Base-by-base conservation (phyloP, 2,888 invertebrate genomes). In the Drosophila nigricruria region DNA sequence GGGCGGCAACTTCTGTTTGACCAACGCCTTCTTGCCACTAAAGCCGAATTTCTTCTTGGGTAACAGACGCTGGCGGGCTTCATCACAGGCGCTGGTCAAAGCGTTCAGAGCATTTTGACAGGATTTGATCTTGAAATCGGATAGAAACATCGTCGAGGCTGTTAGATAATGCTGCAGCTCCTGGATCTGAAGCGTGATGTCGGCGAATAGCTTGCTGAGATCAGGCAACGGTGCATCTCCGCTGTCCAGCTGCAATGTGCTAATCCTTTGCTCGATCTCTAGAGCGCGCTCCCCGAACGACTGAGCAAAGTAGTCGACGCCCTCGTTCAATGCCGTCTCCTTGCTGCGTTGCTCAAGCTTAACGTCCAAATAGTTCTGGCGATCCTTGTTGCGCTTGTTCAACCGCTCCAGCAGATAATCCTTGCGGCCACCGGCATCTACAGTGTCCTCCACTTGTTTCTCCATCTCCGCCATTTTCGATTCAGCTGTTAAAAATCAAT, bases 41-140 rank as follows among this genome's bases (percentile, higher is more conserved):
- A 97, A 98, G 1, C 97, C 96, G 93, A 97, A 98, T 91, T 96
- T 97, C 91, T 97, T 97, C 85, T 97, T 96, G 1, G 97, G 97
- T 62, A 97, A 92, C 77, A 97, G 94, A 65, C 94, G 94, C 25
- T 95, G 94, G 91, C 97, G 97, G 34, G 96, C 93, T 73, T 96
- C 95, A 58, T 96, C 95, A 47, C 95, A 95, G 91, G 95, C 94
- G n/a, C 94, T 94, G 84, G 96, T 95, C 42, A 97, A 91, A 64
- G 95, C 94, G 89, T 96, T 96, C 3, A 97, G 93, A 25, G 94
- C 94, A 81, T 96, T 95, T 87, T 97, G 96, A 88, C 96, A 96
- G 88, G 95, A 95, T 90, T 97, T 94, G 91, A 97, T 95, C 84
- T 97, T 96, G 81, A 96, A 97, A 60, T 96, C 96, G 65, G 96